phyloP scores from a whole-genome alignment of 2,797 vertebrate genomes.

The Erethizon dorsatum region DNA sequence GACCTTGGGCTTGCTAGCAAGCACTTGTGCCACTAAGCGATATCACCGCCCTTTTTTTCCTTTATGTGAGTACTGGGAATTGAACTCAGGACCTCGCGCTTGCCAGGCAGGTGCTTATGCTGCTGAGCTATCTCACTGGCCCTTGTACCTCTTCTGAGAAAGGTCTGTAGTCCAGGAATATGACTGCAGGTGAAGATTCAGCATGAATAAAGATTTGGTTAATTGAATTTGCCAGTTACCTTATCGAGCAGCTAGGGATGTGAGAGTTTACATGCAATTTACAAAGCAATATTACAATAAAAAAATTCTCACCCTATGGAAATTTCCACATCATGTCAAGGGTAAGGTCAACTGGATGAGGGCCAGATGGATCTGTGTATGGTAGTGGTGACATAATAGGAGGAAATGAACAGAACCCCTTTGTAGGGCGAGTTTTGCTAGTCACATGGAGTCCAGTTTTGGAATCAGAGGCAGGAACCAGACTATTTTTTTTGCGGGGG shows the following conservation, averaged over 20 bases:
- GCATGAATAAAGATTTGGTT: conserved; percentile 41
- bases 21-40: too few species aligned
- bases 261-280: conserved; percentile 54
- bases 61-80: too few species aligned
- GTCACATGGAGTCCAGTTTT: conserved; percentile 47
- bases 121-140: too few species aligned
- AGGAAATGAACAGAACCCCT: conserved; percentile 59
- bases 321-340: conserved; percentile 74
- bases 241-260: conserved; percentile 32
- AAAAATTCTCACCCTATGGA: conserved; percentile 57
- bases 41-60: too few species aligned
- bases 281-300: background rate
- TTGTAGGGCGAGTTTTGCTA: conserved; percentile 62
- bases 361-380: conserved; percentile 70
- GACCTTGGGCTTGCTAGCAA: too few species aligned
- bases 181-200: conserved; percentile 54
- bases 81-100: too few species aligned
- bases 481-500: background rate
- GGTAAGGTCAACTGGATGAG: conserved; percentile 57
- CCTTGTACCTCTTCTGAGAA: conserved; percentile 36
- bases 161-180: conserved; percentile 59
- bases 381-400: conserved; percentile 68
- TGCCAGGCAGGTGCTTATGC: too few species aligned
- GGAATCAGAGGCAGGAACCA: conserved; percentile 47
- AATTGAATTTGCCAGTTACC: conserved; percentile 26